phyloP scores from a whole-genome alignment of 2,113 vertebrate species.

The Recurvirostra avosetta region DNA sequence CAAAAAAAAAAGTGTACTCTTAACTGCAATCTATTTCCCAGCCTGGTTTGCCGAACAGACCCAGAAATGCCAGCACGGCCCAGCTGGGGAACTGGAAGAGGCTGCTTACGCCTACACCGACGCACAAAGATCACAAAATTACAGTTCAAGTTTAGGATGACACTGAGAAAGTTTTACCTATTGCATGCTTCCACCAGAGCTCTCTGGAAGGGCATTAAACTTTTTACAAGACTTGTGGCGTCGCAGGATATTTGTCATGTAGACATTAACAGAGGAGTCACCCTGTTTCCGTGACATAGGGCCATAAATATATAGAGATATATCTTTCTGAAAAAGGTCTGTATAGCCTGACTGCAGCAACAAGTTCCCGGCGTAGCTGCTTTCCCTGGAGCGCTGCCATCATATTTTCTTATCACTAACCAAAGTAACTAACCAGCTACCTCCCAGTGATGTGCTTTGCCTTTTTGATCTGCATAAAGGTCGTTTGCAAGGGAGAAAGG shows the following conservation, averaged over 20 bases:
- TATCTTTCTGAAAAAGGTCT: neutral
- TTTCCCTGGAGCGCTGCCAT: conserved; percentile 23
- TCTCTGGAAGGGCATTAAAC: neutral
- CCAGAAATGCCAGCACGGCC: neutral
- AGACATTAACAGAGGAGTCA: neutral
- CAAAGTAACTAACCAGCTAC: conserved; percentile 25
- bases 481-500: conserved; percentile 23
- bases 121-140: neutral
- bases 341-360: neutral
- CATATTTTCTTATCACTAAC: conserved; percentile 38
- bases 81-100: neutral
- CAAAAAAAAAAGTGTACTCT: rapidly evolving
- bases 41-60: neutral
- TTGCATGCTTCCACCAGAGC: neutral
- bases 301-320: neutral
- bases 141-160: neutral
- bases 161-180: neutral
- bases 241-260: neutral
- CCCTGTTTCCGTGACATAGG: neutral
- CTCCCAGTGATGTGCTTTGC: conserved; percentile 29
- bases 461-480: conserved; percentile 31
- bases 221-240: neutral
- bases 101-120: neutral
- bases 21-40: neutral
- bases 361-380: conserved; percentile 1